These are phyloP conservation scores for Camponotus fellah DNA, from an alignment of 2,888 invertebrate genomes.

Conservation along the genomic window DNA sequence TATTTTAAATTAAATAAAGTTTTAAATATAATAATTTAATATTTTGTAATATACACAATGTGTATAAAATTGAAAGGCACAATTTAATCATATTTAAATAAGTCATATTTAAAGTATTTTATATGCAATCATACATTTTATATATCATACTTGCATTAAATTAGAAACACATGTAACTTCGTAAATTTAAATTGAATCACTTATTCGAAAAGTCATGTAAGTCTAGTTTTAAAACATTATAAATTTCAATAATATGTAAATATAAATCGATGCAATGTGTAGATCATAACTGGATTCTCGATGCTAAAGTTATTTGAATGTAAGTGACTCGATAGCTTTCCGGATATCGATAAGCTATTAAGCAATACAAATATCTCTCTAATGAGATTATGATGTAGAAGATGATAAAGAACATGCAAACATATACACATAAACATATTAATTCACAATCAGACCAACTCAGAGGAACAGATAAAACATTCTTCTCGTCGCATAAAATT, in stretches of 20 bases:
- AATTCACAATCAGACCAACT: neutral
- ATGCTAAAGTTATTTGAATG: neutral
- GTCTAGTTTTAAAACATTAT: conserved; percentile 30
- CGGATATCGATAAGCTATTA: conserved; percentile 2
- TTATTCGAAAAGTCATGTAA: conserved; percentile 32
- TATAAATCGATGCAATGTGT: neutral
- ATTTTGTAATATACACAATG: neutral
- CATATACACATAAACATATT: neutral
- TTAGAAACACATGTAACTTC: neutral
- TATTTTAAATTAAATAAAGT: neutral
- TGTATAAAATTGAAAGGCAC: neutral
- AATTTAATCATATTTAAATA: neutral
- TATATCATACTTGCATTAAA: neutral
- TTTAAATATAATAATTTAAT: neutral
- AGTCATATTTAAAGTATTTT: neutral
- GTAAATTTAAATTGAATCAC: conserved; percentile 4
- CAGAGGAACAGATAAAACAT: neutral
- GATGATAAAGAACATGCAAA: neutral
- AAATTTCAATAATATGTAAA: conserved; percentile 44
- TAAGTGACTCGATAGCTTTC: neutral
- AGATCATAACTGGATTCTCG: conserved; percentile 9
- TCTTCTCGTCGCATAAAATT: conserved; percentile 11
- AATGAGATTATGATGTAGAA: neutral
- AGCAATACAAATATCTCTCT: neutral
- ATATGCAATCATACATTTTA: neutral